phyloP scores from a whole-genome alignment of 2,113 vertebrate genomes.

The Dolichallabes microphthalmus region DNA sequence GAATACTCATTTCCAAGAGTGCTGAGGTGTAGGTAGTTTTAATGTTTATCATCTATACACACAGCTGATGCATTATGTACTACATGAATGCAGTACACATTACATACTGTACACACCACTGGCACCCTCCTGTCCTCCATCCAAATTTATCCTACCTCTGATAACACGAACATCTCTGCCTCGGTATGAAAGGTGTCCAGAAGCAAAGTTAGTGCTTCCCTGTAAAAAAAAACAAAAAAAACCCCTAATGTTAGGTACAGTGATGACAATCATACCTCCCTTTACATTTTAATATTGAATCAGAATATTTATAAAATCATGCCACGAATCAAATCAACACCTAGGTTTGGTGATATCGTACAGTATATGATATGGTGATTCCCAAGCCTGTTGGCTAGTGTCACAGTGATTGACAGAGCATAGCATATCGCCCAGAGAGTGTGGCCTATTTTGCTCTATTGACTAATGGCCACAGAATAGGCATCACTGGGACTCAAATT shows the following conservation, averaged over 20 bases:
- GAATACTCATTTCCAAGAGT: background rate
- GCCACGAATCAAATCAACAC: no score
- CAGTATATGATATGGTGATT: no score
- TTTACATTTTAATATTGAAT: background rate
- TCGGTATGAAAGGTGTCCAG: conserved; percentile 94
- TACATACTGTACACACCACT: background rate
- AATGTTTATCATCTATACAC: background rate
- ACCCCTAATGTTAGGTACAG: background rate
- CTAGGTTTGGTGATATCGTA: no score
- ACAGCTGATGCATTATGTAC: background rate
- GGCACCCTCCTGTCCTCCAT: background rate
- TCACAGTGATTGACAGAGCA: background rate
- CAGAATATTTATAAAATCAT: no score
- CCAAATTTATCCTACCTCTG: conserved; percentile 73
- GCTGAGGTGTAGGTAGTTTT: background rate
- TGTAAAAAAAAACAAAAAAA: conserved; percentile 59
- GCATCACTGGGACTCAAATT: background rate
- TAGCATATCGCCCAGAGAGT: background rate
- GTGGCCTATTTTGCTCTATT: background rate
- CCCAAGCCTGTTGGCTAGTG: background rate
- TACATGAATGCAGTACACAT: background rate
- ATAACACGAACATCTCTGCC: conserved; percentile 84
- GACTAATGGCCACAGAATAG: background rate
- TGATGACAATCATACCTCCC: no score
- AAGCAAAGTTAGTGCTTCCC: conserved; percentile 90